A percentile compares a stretch with the other conserved stretches of the same genome.
Evolutionary conservation across 2,113 vertebrate genomes (phyloP).

Genomic region (Candoia aspera): DNA sequence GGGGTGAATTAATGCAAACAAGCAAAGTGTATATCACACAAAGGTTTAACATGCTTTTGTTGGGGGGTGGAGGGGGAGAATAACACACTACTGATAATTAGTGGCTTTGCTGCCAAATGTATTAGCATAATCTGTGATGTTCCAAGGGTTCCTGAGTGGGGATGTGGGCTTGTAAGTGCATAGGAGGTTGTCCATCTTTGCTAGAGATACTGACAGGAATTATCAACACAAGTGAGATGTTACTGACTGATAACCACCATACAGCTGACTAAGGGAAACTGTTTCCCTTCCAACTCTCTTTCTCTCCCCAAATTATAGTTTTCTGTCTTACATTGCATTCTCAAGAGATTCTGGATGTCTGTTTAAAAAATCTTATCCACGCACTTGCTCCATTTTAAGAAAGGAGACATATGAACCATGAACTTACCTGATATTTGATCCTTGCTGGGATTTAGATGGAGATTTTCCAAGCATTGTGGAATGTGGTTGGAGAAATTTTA

Average conservation of each 20-base stretch:
- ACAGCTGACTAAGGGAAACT: neutral
- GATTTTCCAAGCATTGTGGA: neutral
- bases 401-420: neutral
- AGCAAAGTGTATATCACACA: neutral
- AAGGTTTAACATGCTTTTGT: neutral
- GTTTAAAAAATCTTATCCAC: neutral
- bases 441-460: neutral
- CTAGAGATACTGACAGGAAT: neutral
- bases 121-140: neutral
- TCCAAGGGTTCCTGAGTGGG: neutral
- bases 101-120: neutral
- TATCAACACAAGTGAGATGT: neutral
- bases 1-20: neutral
- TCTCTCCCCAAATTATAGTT: neutral
- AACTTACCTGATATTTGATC: neutral
- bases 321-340: neutral
- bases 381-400: neutral
- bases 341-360: neutral
- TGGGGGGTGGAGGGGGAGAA: neutral
- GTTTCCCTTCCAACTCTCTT: neutral
- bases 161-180: neutral
- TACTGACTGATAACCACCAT: neutral
- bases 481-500: neutral
- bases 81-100: neutral
- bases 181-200: neutral